These are phyloP conservation scores for Lepidostoma basale DNA, from an alignment of 1,140 invertebrate species.

Conservation along the genomic window DNA sequence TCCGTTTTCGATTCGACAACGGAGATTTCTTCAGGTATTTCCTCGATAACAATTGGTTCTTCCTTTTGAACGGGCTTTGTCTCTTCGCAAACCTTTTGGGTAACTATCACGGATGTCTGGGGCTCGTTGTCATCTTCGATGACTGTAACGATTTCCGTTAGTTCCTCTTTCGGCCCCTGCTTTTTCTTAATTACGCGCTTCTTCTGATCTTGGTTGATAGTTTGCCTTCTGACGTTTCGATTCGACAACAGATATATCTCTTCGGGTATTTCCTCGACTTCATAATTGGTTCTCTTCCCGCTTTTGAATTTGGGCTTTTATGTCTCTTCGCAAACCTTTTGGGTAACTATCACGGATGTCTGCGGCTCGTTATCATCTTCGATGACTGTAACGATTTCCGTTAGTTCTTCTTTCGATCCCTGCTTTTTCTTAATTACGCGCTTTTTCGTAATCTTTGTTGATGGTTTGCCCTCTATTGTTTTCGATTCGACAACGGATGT, in stretches of 20 bases:
- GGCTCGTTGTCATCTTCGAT: too few relatives aligned
- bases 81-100: too few relatives aligned
- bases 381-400: background rate
- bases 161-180: conserved; percentile 3
- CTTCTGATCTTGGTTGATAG: conserved; percentile 51
- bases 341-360: background rate
- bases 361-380: background rate
- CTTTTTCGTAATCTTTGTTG: background rate
- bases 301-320: background rate
- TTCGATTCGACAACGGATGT: conserved; percentile 19
- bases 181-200: conserved; percentile 46
- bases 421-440: background rate
- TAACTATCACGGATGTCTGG: too few relatives aligned
- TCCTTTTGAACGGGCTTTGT: too few relatives aligned
- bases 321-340: background rate
- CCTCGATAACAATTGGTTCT: too few relatives aligned
- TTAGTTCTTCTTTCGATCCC: conserved; percentile 17
- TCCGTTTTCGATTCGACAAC: too few relatives aligned
- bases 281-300: too few relatives aligned
- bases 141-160: too few relatives aligned
- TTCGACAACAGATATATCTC: conserved; percentile 55
- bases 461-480: background rate
- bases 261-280: conserved; percentile 48
- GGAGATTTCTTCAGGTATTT: too few relatives aligned
- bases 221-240: conserved; percentile 50